These are phyloP conservation scores for Centropus bengalensis DNA, from an alignment of 2,113 vertebrate genomes.

Conservation along the genomic window DNA sequence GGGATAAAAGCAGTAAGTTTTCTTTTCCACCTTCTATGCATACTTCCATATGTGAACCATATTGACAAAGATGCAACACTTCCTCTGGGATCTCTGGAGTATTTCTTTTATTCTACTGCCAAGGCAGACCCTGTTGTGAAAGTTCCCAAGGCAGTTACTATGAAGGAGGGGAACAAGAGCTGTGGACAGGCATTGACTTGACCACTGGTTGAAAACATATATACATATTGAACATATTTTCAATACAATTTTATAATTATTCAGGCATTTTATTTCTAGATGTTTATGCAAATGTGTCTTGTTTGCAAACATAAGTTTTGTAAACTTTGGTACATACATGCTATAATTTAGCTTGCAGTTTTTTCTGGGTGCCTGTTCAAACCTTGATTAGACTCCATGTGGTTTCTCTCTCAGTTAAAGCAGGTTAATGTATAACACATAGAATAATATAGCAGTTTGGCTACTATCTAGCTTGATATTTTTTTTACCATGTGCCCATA, in stretches of 20 bases:
- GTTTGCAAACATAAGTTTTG: background rate
- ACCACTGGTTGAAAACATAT: background rate
- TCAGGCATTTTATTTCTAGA: background rate
- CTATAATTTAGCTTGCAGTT: background rate
- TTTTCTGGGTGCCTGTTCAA: background rate
- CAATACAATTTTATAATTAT: background rate
- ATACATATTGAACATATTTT: background rate
- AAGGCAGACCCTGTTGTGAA: background rate
- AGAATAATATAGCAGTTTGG: background rate
- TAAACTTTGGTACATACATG: background rate
- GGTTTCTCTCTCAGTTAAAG: background rate
- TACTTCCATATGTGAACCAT: background rate
- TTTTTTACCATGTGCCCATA: background rate
- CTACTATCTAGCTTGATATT: background rate
- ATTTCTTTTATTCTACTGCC: background rate
- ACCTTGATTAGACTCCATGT: background rate
- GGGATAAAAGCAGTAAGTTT: background rate
- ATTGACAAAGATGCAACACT: background rate
- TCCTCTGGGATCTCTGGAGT: background rate
- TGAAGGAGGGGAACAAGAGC: background rate
- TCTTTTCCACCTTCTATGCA: background rate
- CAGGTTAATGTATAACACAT: background rate
- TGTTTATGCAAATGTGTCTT: background rate
- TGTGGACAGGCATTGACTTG: background rate
- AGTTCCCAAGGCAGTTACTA: background rate